Evolutionary conservation across 2,797 vertebrate genomes (phyloP).

Genomic region (Steatocranus sp.): DNA sequence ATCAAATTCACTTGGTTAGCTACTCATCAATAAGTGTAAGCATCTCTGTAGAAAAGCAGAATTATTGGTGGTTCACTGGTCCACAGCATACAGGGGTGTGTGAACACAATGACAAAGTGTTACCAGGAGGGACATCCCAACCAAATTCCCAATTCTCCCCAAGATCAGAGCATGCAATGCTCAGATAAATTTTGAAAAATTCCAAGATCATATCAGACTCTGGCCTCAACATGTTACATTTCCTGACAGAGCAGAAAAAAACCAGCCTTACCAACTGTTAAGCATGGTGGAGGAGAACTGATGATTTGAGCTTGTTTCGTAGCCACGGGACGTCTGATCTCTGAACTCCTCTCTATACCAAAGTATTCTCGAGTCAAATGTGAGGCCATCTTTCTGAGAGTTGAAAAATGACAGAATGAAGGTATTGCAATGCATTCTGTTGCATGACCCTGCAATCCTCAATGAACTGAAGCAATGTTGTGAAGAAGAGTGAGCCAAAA

Average conservation of each 20-base stretch:
- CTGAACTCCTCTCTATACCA: background rate
- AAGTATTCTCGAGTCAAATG: background rate
- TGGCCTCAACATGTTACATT: background rate
- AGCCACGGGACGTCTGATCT: accelerated
- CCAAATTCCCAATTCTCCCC: background rate
- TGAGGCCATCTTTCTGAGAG: background rate
- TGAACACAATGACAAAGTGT: background rate
- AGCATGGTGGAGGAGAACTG: accelerated
- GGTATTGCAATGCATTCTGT: background rate
- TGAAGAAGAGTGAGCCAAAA: background rate
- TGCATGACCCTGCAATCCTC: background rate
- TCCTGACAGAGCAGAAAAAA: background rate
- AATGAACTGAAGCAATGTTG: background rate
- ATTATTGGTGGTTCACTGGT: background rate
- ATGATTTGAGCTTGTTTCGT: background rate
- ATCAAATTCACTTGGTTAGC: background rate
- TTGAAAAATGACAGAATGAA: background rate
- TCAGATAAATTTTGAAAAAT: background rate
- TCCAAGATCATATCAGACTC: background rate
- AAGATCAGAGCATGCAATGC: background rate
- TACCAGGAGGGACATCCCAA: background rate
- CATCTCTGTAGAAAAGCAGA: background rate
- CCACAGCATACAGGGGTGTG: background rate
- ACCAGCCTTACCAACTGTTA: background rate
- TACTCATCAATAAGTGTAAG: background rate